A percentile compares a stretch with the other conserved stretches of the same genome.
Conservation (phyloP, 2,888 invertebrate species). For the Tanypteryx hageni region DNA sequence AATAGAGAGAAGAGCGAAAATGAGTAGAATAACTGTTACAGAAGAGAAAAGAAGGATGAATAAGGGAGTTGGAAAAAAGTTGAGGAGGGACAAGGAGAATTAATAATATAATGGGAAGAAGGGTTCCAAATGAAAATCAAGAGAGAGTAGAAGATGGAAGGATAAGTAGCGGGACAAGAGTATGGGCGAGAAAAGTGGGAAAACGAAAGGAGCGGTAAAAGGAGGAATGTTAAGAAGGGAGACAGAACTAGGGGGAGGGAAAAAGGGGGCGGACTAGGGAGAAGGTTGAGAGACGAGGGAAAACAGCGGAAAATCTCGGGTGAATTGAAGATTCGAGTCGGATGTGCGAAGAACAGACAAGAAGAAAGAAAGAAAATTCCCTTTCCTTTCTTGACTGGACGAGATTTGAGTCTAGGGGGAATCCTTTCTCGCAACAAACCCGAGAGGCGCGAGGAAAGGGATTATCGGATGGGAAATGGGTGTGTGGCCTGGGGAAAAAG, state of each 20-base stretch:
- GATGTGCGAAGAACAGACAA: too few species aligned
- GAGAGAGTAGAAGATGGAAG: too few species aligned
- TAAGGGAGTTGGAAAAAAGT: too few species aligned
- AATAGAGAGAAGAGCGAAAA: too few species aligned
- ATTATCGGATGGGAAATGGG: constrained; percentile 11
- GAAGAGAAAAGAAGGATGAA: too few species aligned
- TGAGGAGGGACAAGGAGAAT: too few species aligned
- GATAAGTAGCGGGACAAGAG: neutral
- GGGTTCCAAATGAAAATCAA: too few species aligned
- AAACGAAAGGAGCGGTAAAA: neutral
- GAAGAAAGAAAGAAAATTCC: neutral
- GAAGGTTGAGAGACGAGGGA: neutral
- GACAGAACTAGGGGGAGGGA: neutral
- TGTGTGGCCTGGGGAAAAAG: neutral
- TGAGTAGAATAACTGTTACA: too few species aligned
- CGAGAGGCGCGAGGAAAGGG: neutral
- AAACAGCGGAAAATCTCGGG: too few species aligned
- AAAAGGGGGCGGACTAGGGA: neutral
- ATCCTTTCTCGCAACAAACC: neutral
- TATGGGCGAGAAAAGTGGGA: neutral
- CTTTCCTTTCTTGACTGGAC: neutral
- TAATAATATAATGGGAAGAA: too few species aligned
- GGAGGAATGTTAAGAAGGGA: neutral
- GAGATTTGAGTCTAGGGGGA: neutral
- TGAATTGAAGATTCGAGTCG: too few species aligned